Conservation (phyloP, 2,113 vertebrate species). For the Aythya baeri region DNA sequence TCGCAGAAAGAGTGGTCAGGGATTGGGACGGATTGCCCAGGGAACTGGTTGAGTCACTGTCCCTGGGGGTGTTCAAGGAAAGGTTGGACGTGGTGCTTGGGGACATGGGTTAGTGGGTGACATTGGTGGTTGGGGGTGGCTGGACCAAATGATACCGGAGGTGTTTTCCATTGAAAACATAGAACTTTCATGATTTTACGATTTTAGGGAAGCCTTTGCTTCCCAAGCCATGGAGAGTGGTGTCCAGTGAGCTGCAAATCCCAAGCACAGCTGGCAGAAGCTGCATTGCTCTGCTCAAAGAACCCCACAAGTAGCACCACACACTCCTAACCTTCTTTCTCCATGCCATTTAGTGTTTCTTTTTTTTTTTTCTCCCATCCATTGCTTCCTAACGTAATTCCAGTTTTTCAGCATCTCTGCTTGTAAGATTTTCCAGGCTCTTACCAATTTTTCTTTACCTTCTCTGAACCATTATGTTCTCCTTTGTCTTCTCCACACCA, state of each 20-base stretch:
- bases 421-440: neutral
- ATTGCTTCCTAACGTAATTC: slow-evolving; percentile 10
- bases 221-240: fast-evolving
- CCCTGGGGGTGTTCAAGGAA: too few relatives aligned
- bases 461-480: neutral
- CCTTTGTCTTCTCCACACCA: fast-evolving
- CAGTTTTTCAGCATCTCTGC: neutral
- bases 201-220: neutral
- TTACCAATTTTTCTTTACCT: neutral
- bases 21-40: too few relatives aligned
- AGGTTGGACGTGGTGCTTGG: too few relatives aligned
- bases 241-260: neutral
- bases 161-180: too few relatives aligned
- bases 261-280: fast-evolving
- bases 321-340: neutral
- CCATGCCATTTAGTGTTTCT: neutral
- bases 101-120: too few relatives aligned
- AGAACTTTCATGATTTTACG: too few relatives aligned
- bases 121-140: too few relatives aligned
- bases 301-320: fast-evolving
- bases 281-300: neutral
- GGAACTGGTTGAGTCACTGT: too few relatives aligned
- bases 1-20: too few relatives aligned
- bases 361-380: neutral
- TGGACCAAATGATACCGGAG: too few relatives aligned